Evolutionary conservation across 2,797 vertebrate genomes (phyloP), one percentile per base, ranked within the genome.

Genomic region (Poeciliopsis gracilis): DNA sequence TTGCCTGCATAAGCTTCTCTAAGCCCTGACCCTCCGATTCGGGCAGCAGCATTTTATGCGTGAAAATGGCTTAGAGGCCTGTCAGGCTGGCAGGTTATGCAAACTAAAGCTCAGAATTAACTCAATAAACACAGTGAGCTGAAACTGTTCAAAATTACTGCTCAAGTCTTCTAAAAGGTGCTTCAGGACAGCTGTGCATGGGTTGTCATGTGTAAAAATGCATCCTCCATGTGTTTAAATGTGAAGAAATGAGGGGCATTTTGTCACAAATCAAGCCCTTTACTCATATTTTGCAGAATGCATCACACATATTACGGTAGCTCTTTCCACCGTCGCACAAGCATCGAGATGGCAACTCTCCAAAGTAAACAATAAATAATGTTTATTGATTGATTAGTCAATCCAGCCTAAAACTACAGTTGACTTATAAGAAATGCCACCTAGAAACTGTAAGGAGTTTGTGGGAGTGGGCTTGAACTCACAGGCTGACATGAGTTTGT

Each of bases 31-130:
- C 67, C 80, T 89, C 81, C 81, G 84, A 81, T 88, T 87, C 82
- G 86, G 83, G 87, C 79, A 77, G 86, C 83, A 79, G 82, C 82
- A 86, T 88, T 73, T 78, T 73, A 47, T 81, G 86, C 36, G 77
- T 94, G 89, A 91, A 92, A 92, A 87, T 77, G 86, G 90, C 82
- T 94, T 89, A 91, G 84, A 88, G 79, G 82, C 73, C 82, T 82
- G 82, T 84, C 84, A 80, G 82, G 81, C 81, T 88, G 72, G 85
- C 86, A 88, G 87, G 89, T 87, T 90, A 90, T 90, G 87, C 86
- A 92, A 90, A 90, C 86, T 84, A 82, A 85, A 85, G 86, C 80
- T 80, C 49, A n/a, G 79, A 90, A 85, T 90, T 84, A 90, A 85
- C 84, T 83, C 76, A 55, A 70, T 61, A 78, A 79, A 85, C 61